A percentile compares a stretch with the other conserved stretches of the same genome.
These are phyloP conservation scores for Drosophila micromelanica DNA, from an alignment of 1,140 invertebrate genomes.

Conservation along the genomic window DNA sequence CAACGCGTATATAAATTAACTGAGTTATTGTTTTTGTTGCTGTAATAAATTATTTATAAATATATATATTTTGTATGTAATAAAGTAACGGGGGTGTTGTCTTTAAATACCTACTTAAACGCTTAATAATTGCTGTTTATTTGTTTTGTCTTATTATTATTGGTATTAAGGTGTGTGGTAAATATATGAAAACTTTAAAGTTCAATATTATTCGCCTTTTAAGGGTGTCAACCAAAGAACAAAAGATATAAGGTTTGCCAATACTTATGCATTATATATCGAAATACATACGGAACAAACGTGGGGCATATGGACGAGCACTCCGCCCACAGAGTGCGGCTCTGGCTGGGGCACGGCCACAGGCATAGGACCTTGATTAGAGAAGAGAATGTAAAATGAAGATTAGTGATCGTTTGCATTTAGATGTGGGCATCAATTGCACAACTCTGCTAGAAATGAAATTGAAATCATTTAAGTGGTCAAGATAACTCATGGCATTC, in stretches of 20 bases:
- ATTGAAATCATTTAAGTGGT: conserved; percentile 61
- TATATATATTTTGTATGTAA: conserved; percentile 55
- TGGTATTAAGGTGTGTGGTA: conserved; percentile 33
- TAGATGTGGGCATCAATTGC: conserved; percentile 27
- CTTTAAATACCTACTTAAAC: conserved; percentile 70
- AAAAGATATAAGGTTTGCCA: conserved; percentile 45
- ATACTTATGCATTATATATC: conserved; percentile 25
- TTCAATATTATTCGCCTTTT: conserved; percentile 53
- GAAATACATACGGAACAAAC: conserved; percentile 88
- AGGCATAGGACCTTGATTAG: conserved; percentile 83
- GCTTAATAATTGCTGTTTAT: conserved; percentile 55
- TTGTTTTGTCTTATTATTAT: conserved; percentile 10
- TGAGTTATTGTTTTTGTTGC: conserved; percentile 54
- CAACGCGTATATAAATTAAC: conserved; percentile 31
- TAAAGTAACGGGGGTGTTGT: conserved; percentile 48
- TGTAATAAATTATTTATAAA: conserved; percentile 65
- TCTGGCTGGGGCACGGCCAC: conserved; percentile 86
- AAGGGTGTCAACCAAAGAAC: conserved; percentile 67
- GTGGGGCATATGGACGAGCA: conserved; percentile 95
- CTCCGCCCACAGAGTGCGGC: conserved; percentile 91
- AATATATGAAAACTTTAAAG: conserved; percentile 42
- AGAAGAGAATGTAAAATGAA: conserved; percentile 48
- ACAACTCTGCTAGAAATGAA: conserved; percentile 65
- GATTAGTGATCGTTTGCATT: conserved; percentile 48
- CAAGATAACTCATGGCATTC: conserved; percentile 74